A percentile compares a stretch with the other conserved stretches of the same genome.
These are phyloP conservation scores for Channa argus DNA, from an alignment of 2,113 vertebrate genomes.

Conservation along the genomic window DNA sequence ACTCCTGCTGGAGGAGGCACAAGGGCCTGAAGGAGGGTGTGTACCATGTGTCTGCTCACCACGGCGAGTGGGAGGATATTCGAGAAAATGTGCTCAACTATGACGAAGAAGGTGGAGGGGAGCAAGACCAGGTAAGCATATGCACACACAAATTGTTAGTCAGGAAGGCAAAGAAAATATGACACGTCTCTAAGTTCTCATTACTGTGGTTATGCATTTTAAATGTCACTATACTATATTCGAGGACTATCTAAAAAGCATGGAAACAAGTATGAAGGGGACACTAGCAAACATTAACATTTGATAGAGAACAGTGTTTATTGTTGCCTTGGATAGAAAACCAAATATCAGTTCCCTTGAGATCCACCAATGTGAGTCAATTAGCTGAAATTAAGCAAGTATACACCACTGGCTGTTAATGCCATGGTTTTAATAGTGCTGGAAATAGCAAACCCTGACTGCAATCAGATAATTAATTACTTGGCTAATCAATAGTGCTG, in stretches of 20 bases:
- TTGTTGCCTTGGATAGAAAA: slow-evolving; percentile 32
- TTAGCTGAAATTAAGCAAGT: slow-evolving; percentile 66
- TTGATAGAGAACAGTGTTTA: not conserved
- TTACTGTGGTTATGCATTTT: not conserved
- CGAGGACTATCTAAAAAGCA: not conserved
- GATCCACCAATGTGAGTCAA: slow-evolving; percentile 42
- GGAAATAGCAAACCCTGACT: slow-evolving; percentile 49
- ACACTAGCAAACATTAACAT: not conserved
- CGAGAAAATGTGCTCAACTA: slow-evolving; percentile 92
- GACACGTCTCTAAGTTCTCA: not conserved
- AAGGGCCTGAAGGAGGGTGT: slow-evolving; percentile 84
- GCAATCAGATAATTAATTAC: slow-evolving; percentile 79
- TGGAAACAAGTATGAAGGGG: not conserved
- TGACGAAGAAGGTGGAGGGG: slow-evolving; percentile 91
- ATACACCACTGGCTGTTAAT: slow-evolving; percentile 58
- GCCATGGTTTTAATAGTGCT: slow-evolving; percentile 61
- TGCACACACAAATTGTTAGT: not conserved
- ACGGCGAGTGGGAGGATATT: slow-evolving; percentile 89
- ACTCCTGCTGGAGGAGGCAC: slow-evolving; percentile 85
- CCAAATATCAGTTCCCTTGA: slow-evolving; percentile 50
- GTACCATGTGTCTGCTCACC: slow-evolving; percentile 82
- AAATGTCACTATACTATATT: slow-evolving; percentile 12
- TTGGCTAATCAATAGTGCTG: slow-evolving; percentile 70
- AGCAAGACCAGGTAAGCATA: slow-evolving; percentile 88
- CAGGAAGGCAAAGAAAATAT: not conserved